Base-by-base conservation (phyloP, 2,113 vertebrate species). In the Poicephalus gulielmi region DNA sequence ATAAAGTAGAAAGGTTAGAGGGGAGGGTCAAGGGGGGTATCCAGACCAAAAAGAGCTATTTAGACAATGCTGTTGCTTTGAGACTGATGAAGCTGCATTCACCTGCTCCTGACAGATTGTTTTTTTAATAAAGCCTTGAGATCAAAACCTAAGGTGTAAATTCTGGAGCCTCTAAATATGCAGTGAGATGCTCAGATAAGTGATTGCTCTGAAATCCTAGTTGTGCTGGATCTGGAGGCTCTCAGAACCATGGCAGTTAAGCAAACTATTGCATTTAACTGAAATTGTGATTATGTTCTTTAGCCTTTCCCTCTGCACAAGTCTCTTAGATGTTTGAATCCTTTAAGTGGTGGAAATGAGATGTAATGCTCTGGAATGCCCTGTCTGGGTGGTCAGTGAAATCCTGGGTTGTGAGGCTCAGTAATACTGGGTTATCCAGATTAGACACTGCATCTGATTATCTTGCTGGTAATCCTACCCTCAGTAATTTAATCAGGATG, bases 401-500 rank as follows among this genome's bases (percentile, higher is more conserved):
- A 89, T 94, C 90, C 88, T 80, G 52, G 85, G 83, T 81, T 3
- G 46, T 60, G 67, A 86, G 90, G 86, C 52, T 68, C 49, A 24
- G 47, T 95, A 91, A 97, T 89, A 30, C 92, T 68, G 75, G 53
- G 86, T 96, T 92, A 96, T 95, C 93, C 74, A 84, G 94, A 93
- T 97, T 93, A 97, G 92, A 81, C 23, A 5, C 55, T 53, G 78
- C 90, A 81, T 83, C 94, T 94, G 95, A 91, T 96, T 96, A 95
- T 95, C 68, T 88, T 83, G 64, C 70, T 96, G 90, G 87, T 97
- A 95, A 96, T 96, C 96, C 93, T 81, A 3, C 67, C 62, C 44
- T 64, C 64, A 71, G 90, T 96, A 95, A 96, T 96, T 96, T 96
- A 97, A 97, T 97, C 95, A 95, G 90, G 76, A 83, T 79, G 47